Evolutionary conservation across 2,797 vertebrate genomes (phyloP).

Genomic region (Oreochromis mossambicus): DNA sequence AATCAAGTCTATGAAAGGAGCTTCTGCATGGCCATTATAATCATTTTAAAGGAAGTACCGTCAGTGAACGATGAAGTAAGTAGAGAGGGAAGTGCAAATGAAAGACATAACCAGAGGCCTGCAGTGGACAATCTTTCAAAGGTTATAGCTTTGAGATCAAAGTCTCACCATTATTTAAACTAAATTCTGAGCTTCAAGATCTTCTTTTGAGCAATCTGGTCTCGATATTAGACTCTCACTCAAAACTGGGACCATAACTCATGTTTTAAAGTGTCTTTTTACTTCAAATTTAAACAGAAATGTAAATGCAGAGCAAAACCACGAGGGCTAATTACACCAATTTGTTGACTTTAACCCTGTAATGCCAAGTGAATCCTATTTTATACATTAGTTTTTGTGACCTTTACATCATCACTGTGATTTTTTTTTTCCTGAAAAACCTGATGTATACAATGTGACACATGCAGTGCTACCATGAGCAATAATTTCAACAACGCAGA

Average conservation of each 20-base stretch:
- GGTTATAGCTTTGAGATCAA: neutral
- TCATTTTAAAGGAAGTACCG: neutral
- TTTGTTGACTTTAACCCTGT: neutral
- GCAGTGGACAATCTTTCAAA: neutral
- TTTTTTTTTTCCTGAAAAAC: fast-evolving
- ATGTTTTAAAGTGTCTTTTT: neutral
- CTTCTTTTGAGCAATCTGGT: neutral
- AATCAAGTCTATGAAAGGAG: slow-evolving; percentile 16
- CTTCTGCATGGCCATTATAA: neutral
- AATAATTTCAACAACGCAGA: neutral
- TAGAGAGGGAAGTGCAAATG: neutral
- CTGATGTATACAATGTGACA: neutral
- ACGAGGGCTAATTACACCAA: neutral
- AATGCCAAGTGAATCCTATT: neutral
- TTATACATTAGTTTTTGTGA: neutral
- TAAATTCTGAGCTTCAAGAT: fast-evolving
- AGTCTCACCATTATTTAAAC: neutral
- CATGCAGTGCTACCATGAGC: fast-evolving
- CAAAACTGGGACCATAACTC: neutral
- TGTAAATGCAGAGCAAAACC: neutral
- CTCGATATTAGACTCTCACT: neutral
- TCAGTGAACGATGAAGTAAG: neutral
- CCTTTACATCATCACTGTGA: neutral
- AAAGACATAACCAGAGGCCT: neutral
- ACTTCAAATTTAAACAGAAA: neutral